A percentile compares a stretch with the other conserved stretches of the same genome.
These are phyloP conservation scores for Tetanocera ferruginea DNA, from an alignment of 2,888 invertebrate genomes.

Conservation along the genomic window DNA sequence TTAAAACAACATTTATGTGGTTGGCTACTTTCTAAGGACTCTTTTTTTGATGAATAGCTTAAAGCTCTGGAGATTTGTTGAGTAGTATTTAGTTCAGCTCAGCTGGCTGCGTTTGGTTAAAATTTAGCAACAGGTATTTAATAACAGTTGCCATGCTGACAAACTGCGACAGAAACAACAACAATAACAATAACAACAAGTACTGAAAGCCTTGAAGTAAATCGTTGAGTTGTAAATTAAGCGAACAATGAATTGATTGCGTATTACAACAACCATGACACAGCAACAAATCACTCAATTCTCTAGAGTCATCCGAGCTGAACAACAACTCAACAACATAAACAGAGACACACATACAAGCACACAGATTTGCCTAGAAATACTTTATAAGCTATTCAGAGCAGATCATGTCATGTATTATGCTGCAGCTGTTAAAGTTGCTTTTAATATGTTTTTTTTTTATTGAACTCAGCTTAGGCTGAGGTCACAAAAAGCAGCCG, in stretches of 20 bases:
- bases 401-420: slow-evolving; percentile 2
- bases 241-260: slow-evolving; percentile 21
- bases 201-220: not conserved
- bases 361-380: not conserved
- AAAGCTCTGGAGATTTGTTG: no score
- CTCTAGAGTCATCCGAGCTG: not conserved
- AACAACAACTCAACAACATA: not conserved
- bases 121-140: no score
- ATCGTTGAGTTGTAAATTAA: not conserved
- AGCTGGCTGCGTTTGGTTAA: no score
- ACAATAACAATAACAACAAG: not conserved
- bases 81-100: no score
- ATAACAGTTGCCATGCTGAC: no score
- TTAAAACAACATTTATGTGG: no score
- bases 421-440: not conserved
- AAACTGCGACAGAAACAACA: not conserved
- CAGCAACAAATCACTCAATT: slow-evolving; percentile 17
- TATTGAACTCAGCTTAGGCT: not conserved
- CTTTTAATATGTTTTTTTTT: not conserved
- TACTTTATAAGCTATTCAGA: not conserved
- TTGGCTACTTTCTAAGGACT: no score
- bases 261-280: not conserved
- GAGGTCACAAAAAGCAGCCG: not conserved
- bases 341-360: not conserved
- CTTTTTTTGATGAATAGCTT: no score